phyloP scores from a whole-genome alignment of 2,113 vertebrate species.

The Antennarius striatus region DNA sequence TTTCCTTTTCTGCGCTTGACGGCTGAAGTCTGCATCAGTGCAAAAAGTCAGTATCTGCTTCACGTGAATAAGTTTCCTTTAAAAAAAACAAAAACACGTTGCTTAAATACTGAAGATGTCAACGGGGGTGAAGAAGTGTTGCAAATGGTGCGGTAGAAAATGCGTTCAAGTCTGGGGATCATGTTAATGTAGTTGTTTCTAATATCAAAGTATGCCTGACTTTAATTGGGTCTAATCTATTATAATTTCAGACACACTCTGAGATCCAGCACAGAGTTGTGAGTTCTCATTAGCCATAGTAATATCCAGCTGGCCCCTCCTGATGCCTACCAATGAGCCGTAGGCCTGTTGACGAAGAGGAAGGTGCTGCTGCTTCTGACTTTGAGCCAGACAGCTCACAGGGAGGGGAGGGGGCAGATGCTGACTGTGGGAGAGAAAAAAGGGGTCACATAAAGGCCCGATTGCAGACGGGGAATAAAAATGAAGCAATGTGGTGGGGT shows the following conservation, averaged over 20 bases:
- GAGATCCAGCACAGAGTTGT: constrained; percentile 12
- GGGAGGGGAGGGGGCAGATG: too few relatives aligned
- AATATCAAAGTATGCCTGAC: constrained; percentile 14
- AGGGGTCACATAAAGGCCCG: constrained; percentile 2
- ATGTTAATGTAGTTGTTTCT: constrained; percentile 14
- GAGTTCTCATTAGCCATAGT: constrained; percentile 40
- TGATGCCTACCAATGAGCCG: constrained; percentile 36
- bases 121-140: too few relatives aligned
- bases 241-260: constrained; percentile 37
- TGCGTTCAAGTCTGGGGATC: constrained; percentile 7
- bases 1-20: too few relatives aligned
- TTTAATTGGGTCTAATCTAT: constrained; percentile 28
- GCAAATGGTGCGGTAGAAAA: background rate
- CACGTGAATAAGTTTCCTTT: too few relatives aligned
- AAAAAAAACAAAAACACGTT: too few relatives aligned
- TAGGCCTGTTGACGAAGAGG: constrained; percentile 6
- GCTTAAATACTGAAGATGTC: too few relatives aligned
- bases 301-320: constrained; percentile 37
- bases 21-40: too few relatives aligned
- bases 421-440: background rate
- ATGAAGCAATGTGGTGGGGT: background rate
- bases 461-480: background rate
- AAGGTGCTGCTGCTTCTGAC: constrained; percentile 18
- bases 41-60: too few relatives aligned
- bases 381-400: background rate